These are phyloP conservation scores for Ptychobarbus kaznakovi DNA, from an alignment of 2,797 vertebrate species.

Conservation along the genomic window DNA sequence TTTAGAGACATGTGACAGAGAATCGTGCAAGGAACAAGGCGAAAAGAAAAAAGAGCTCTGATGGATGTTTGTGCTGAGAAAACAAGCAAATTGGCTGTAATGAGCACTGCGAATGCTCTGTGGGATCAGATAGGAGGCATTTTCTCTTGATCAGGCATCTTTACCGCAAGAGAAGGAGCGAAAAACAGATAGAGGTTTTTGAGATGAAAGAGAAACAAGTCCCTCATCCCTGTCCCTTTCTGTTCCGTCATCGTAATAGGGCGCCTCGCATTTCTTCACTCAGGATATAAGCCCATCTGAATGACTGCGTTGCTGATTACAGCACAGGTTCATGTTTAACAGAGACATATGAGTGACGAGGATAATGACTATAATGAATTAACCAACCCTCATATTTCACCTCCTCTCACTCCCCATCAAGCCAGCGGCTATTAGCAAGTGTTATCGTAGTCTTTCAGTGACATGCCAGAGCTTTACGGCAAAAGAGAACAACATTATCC, in stretches of 20 bases:
- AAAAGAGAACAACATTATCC: conserved; percentile 34
- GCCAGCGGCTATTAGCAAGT: conserved; percentile 20
- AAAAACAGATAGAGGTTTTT: not conserved
- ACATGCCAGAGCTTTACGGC: not conserved
- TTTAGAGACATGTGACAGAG: conserved; percentile 35
- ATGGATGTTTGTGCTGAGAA: not conserved
- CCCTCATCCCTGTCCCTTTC: not conserved
- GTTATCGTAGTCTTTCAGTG: conserved; percentile 30
- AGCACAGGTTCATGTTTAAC: conserved; percentile 1
- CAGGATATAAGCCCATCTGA: not conserved
- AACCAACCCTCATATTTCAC: conserved; percentile 42
- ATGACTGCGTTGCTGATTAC: conserved; percentile 11
- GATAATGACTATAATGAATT: conserved; percentile 49
- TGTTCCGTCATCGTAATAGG: not conserved
- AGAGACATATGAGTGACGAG: conserved; percentile 10
- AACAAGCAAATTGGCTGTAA: conserved; percentile 37
- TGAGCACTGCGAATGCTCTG: not conserved
- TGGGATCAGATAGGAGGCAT: conserved; percentile 16
- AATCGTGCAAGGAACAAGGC: not conserved
- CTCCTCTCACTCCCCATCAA: conserved; percentile 28
- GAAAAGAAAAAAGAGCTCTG: not conserved
- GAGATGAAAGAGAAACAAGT: conserved; percentile 16
- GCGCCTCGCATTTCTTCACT: not conserved
- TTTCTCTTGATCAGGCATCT: conserved; percentile 31
- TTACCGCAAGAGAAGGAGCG: not conserved